Base-by-base conservation (phyloP, 2,797 vertebrate genomes). In the Mycteria americana region DNA sequence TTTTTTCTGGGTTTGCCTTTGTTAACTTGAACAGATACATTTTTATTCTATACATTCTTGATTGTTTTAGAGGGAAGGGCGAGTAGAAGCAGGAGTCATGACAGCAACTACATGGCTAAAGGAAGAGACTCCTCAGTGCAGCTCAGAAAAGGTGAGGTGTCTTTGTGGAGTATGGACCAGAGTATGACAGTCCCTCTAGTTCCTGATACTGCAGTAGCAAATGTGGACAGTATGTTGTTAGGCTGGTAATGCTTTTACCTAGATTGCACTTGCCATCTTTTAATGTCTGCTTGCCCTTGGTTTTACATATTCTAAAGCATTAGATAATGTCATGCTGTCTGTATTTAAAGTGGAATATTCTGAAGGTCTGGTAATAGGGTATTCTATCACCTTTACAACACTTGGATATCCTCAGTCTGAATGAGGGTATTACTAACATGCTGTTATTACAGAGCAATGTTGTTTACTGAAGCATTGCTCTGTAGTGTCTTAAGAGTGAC, bases 41-140 rank as follows among this genome's bases (percentile, higher is more conserved):
- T 74, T 85, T 81, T 59, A 35, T 72, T 84, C 15, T 22, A 4
- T 74, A 17, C 18, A 9, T 85, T 54, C 43, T 86, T 76, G 39
- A 33, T 68, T 90, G 13, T 92, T 86, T 94, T 91, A 99, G 99
- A 98, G 99, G 80, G 99, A 99, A 97, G 99, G 99, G 60, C 98
- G 64, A 92, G 98, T 99, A 91, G 99, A 99, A 98, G 98, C 98
- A 25, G 99, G 99, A 27, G 96, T 99, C 87, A 98, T 98, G 97
- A 99, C 98, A 74, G 97, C 98, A 56, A 97, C 97, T 85, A 99
- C 98, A 1, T 99, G 98, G 98, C 92, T 98, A 69, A 98, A 97
- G 87, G 98, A 98, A 60, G 98, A 97, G 94, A 98, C 72, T 82
- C 45, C n/a, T 92, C 84, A 77, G 45, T 73, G 70, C 78, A 85